Evolutionary conservation across 2,797 vertebrate genomes (phyloP), one percentile per base, ranked within the genome.

Genomic region (Liasis olivaceus): DNA sequence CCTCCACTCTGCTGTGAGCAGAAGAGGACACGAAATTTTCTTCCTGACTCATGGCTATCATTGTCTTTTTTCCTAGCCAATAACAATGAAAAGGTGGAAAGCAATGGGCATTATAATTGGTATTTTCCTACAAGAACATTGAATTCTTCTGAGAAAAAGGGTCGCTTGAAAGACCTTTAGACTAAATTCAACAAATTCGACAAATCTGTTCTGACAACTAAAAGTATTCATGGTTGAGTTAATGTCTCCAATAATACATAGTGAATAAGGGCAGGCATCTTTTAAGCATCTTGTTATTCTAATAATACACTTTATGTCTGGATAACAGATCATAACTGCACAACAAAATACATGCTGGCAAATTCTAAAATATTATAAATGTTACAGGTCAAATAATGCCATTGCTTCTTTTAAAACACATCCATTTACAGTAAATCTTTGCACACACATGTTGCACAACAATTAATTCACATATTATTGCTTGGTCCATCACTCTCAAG

Each of bases 211-310:
- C 93, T 95, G 92, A 94, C 91, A 91, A 95, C 96, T 95, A 93
- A 94, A 96, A 94, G 95, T 95, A 95, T 96, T 95, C 95, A 96
- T 88, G 94, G 94, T 95, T 94, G 96, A 96, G 93, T 94, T 95
- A 96, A 96, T 94, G 90, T 92, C 95, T 94, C 89, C 87, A 94
- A 93, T 96, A 97, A 96, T 94, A 95, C 87, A 94, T 93, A 95
- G 94, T 1, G 1, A 94, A 95, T 95, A 96, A 97, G 96, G 95
- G 94, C 96, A 97, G 92, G 87, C 56, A 93, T 94, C 92, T 87
- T 93, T 94, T 89, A 95, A 96, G 90, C 94, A 93, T 88, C 93
- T 94, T 92, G 85, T 91, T 94, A 85, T 81, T 86, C 51, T 89
- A 95, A 95, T 96, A 94, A 95, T 96, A 96, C 92, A 92, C 89